Conservation (phyloP, 2,888 invertebrate genomes). For the Strigamia maritima region DNA sequence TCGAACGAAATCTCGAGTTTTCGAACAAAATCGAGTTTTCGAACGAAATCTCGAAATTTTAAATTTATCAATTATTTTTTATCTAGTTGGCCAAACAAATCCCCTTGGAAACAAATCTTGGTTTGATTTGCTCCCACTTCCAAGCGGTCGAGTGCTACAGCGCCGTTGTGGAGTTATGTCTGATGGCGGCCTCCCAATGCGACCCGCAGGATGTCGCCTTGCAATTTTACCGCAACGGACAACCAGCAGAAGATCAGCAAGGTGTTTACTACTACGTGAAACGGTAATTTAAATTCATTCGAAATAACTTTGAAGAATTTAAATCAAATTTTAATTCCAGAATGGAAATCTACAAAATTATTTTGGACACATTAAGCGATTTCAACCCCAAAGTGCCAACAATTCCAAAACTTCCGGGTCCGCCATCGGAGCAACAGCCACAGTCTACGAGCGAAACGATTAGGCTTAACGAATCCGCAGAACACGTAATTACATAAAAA, state of each 20-base stretch:
- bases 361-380: conserved; percentile 64
- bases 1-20: no score
- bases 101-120: conserved; percentile 78
- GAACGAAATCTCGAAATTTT: neutral
- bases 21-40: no score
- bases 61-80: neutral
- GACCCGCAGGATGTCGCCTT: conserved; percentile 85
- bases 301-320: no score
- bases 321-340: conserved; percentile 55
- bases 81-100: conserved; percentile 77
- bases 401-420: conserved; percentile 53
- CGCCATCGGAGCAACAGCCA: conserved; percentile 47
- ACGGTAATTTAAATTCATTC: neutral
- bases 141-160: conserved; percentile 72
- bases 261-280: conserved; percentile 59
- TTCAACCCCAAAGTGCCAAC: conserved; percentile 53
- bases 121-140: conserved; percentile 79
- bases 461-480: conserved; percentile 46
- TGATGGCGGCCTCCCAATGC: conserved; percentile 76
- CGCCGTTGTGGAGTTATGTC: conserved; percentile 83
- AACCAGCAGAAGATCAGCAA: conserved; percentile 76
- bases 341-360: conserved; percentile 83
- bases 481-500: conserved; percentile 42
- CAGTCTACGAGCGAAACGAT: conserved; percentile 45
- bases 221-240: conserved; percentile 80